Percentiles rank a stretch among this genome's conserved stretches.
Evolutionary conservation across 2,797 vertebrate genomes (phyloP).

Genomic region (Todus mexicanus): DNA sequence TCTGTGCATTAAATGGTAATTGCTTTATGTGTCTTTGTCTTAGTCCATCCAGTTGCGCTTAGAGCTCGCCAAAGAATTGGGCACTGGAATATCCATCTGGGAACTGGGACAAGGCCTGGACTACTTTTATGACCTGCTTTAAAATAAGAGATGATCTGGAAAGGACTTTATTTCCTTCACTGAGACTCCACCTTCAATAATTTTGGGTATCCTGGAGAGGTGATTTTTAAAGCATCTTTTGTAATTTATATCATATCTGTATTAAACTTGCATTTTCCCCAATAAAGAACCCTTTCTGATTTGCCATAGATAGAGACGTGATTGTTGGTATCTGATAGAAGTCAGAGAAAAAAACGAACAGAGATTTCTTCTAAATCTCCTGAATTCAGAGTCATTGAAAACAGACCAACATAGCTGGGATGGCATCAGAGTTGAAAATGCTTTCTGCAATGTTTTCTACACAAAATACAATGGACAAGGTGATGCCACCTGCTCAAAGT

Average conservation of each 20-base stretch:
- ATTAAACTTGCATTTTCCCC: neutral
- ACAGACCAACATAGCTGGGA: neutral
- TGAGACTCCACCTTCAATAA: neutral
- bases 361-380: neutral
- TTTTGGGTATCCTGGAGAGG: neutral
- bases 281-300: conserved; percentile 56
- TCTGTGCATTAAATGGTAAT: neutral
- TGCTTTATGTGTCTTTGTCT: conserved; percentile 20
- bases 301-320: neutral
- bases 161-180: conserved; percentile 5
- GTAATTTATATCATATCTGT: conserved; percentile 28
- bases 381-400: neutral
- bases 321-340: neutral
- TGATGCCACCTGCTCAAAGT: neutral
- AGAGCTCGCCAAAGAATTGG: conserved; percentile 88
- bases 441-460: neutral
- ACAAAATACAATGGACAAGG: neutral
- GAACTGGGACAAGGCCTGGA: conserved; percentile 98
- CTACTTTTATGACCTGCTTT: conserved; percentile 97
- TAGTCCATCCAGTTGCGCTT: conserved; percentile 89
- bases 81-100: conserved; percentile 95
- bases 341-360: neutral
- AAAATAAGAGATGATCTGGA: conserved; percentile 34
- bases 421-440: neutral
- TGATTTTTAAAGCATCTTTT: conserved; percentile 30